A percentile compares a stretch with the other conserved stretches of the same genome.
Conservation (phyloP, 2,113 vertebrate genomes). For the Vicugna pacos region DNA sequence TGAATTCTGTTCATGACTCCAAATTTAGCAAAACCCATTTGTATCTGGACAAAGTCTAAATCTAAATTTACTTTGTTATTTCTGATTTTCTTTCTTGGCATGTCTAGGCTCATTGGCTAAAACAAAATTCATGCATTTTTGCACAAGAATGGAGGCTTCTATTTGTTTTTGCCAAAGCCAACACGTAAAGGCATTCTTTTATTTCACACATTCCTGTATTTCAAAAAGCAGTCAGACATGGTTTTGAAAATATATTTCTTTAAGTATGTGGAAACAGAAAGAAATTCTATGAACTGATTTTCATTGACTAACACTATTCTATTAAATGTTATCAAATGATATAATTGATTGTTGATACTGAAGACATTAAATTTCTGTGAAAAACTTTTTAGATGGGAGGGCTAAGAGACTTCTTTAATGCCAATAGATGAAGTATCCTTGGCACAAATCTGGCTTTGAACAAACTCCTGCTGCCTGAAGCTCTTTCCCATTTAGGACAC, state of each 20-base stretch:
- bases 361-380: background rate
- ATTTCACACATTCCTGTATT: background rate
- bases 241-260: background rate
- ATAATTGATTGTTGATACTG: background rate
- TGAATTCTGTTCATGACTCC: background rate
- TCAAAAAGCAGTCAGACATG: background rate
- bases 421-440: background rate
- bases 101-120: background rate
- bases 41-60: background rate
- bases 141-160: background rate
- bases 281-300: background rate
- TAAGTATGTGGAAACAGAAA: background rate
- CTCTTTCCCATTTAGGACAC: background rate
- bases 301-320: background rate
- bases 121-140: background rate
- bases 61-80: conserved; percentile 37
- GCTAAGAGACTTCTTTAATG: background rate
- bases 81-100: conserved; percentile 23
- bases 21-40: conserved; percentile 43
- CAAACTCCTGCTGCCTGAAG: background rate
- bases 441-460: background rate
- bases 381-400: background rate
- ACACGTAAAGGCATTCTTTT: background rate
- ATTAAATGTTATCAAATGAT: background rate
- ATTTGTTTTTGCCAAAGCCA: background rate